Evolutionary conservation across 2,888 invertebrate genomes (phyloP), one percentile per base, ranked within the genome.

Genomic region (Drosophila hamatofila): DNA sequence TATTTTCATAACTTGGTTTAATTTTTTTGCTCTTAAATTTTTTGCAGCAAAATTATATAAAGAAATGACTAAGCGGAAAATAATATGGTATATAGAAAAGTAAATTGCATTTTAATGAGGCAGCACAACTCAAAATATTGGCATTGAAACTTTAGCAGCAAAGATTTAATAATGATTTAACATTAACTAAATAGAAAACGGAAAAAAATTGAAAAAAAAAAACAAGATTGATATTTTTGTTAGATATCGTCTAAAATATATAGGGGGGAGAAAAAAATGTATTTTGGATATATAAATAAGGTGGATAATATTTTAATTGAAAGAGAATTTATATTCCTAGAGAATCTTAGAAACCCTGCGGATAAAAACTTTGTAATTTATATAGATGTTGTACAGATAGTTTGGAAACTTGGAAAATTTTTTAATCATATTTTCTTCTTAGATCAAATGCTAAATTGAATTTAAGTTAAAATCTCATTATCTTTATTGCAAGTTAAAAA

Each of bases 1-100:
- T 87, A 87, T 84, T 84, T 84, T 84, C 87, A 74, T 86, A 80
- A 79, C 65, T 78, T 72, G 39, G 14, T 75, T 67, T 68, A 27
- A 25, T 46, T 54, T 48, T 51, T 70, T 23, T 80, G 55, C 55
- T 63, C 16, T 60, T 63, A 18, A 30, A 52, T 49, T 44, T 68
- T 52, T n/a, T 54, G 57, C 23, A 70, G 78, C 65, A 74, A 83
- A 86, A 75, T 68, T 21, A 78, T 66, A 61, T 52, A 60, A 62
- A 27, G 46, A 74, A 78, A 73, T 70, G 59, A 80, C 68, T 68
- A 72, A 83, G 81, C 71, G 51, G 48, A 72, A 78, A 66, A 64
- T 61, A 62, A 71, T 27, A 48, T 39, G 9, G 69, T 64, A 49
- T 51, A 52, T 72, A 52, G 37, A 61, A 69, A 76, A 67, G 37